Percentiles rank a stretch among this genome's conserved stretches.
Conservation (phyloP, 1,140 invertebrate species). For the Leptinotarsa undecemlineata region DNA sequence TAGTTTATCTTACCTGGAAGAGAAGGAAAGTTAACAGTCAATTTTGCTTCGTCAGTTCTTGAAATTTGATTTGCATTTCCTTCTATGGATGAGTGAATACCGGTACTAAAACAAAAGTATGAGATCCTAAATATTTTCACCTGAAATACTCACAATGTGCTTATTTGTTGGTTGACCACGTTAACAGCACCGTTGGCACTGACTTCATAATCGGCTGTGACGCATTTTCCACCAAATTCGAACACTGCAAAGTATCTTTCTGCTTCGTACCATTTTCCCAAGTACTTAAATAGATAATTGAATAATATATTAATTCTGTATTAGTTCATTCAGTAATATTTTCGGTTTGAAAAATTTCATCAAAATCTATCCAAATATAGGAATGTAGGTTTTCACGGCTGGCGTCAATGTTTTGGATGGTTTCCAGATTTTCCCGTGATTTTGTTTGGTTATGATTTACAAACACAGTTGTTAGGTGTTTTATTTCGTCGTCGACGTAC, state of each 20-base stretch:
- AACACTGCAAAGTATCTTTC: conserved; percentile 77
- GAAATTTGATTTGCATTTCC: conserved; percentile 17
- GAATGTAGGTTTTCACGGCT: too few species aligned
- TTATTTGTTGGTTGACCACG: conserved; percentile 64
- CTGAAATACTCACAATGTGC: conserved; percentile 12
- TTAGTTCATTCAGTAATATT: too few species aligned
- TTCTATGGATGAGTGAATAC: conserved; percentile 13
- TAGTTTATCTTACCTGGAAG: conserved; percentile 7
- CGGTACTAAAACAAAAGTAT: conserved; percentile 10
- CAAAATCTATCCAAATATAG: too few species aligned
- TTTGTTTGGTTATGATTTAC: too few species aligned
- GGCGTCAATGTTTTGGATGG: too few species aligned
- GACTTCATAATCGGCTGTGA: conserved; percentile 67
- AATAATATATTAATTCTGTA: too few species aligned
- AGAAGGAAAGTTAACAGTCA: conserved; percentile 18
- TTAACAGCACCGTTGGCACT: conserved; percentile 63
- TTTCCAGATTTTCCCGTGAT: too few species aligned
- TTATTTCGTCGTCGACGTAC: too few species aligned
- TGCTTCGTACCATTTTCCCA: conserved; percentile 55
- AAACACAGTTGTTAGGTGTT: too few species aligned
- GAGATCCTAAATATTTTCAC: background rate
- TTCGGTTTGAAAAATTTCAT: too few species aligned
- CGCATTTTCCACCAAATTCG: conserved; percentile 75
- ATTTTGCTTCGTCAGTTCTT: conserved; percentile 18
- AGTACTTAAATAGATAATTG: conserved; percentile 8